A percentile compares a stretch with the other conserved stretches of the same genome.
phyloP scores from a whole-genome alignment of 1,140 invertebrate species.

The Apis laboriosa region DNA sequence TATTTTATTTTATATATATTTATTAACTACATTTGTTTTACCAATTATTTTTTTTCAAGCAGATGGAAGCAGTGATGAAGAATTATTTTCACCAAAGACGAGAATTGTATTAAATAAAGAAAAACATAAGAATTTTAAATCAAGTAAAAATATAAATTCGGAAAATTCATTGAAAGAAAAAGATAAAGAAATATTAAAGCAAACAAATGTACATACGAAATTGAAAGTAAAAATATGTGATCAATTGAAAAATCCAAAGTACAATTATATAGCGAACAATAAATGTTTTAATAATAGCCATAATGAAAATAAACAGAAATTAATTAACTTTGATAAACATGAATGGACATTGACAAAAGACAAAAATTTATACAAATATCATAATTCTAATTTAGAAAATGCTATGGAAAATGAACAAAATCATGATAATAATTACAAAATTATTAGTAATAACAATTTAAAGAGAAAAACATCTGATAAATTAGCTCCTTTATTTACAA shows the following conservation, averaged over 20 bases:
- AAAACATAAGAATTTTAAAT: slow-evolving; percentile 25
- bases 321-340: not conserved
- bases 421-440: slow-evolving; percentile 18
- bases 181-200: not conserved
- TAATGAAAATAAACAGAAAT: not conserved
- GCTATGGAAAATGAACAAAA: not conserved
- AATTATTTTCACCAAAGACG: slow-evolving; percentile 56
- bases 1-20: slow-evolving; percentile 4
- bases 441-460: slow-evolving; percentile 43
- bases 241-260: slow-evolving; percentile 16
- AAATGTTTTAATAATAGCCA: not conserved
- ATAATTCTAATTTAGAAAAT: slow-evolving; percentile 1
- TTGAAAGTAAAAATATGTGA: slow-evolving; percentile 9
- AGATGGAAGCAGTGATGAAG: slow-evolving; percentile 52
- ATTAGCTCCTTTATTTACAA: slow-evolving; percentile 78
- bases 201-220: not conserved
- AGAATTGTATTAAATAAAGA: slow-evolving; percentile 32
- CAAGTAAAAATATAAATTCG: not conserved
- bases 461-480: slow-evolving; percentile 71
- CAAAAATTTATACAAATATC: not conserved
- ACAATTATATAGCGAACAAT: not conserved
- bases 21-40: not conserved
- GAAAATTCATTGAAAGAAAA: not conserved
- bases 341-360: not conserved
- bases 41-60: slow-evolving; percentile 33